phyloP scores from a whole-genome alignment of 2,888 invertebrate species.

The Acleris sparsana region DNA sequence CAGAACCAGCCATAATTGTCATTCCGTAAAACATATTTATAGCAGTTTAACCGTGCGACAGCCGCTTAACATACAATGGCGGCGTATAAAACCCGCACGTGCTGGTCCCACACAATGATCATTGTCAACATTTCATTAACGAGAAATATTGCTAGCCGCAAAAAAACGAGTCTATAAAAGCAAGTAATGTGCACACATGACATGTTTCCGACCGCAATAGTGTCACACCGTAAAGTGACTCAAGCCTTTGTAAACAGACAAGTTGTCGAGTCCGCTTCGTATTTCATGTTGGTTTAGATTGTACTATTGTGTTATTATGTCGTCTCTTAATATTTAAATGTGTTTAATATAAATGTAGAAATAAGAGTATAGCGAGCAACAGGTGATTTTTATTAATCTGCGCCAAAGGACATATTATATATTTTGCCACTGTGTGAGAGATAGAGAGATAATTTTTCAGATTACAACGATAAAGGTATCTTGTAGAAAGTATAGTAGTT shows the following conservation, averaged over 20 bases:
- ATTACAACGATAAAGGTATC: conserved; percentile 27
- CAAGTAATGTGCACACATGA: conserved; percentile 4
- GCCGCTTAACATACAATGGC: conserved; percentile 74
- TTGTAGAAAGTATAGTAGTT: conserved; percentile 4
- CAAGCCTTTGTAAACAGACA: background rate
- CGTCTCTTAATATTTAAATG: background rate
- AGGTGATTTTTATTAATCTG: conserved; percentile 27
- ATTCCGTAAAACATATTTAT: conserved; percentile 36
- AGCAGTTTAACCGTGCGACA: conserved; percentile 54
- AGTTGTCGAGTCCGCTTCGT: background rate
- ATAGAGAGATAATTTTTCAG: conserved; percentile 13
- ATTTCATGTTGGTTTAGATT: conserved; percentile 2
- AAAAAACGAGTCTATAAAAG: conserved; percentile 26
- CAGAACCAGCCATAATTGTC: conserved; percentile 27
- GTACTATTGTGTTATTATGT: background rate
- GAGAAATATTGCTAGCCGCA: conserved; percentile 31
- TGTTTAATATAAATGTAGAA: background rate
- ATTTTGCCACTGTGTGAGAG: conserved; percentile 6
- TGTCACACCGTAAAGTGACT: background rate
- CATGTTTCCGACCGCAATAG: background rate
- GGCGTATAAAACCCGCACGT: conserved; percentile 69
- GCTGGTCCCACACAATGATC: conserved; percentile 72
- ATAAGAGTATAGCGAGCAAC: conserved; percentile 6
- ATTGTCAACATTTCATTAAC: conserved; percentile 56
- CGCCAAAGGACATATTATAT: conserved; percentile 10